Conservation (phyloP, 2,797 vertebrate genomes). For the Bufotes viridis region DNA sequence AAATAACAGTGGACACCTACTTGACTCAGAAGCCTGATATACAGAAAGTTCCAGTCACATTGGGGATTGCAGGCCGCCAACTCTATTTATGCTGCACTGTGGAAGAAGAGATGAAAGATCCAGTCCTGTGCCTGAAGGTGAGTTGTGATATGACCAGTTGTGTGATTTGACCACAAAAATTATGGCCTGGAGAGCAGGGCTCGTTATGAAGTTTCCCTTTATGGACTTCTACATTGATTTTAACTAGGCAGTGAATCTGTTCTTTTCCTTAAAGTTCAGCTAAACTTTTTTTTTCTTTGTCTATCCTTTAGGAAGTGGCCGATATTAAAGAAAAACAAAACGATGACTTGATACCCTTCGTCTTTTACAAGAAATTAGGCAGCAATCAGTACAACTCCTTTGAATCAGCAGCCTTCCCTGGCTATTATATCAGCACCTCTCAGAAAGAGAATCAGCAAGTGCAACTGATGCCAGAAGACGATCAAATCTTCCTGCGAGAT, state of each 20-base stretch:
- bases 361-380: conserved; percentile 31
- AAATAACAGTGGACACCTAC: conserved; percentile 66
- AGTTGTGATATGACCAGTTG: neutral
- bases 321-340: conserved; percentile 17
- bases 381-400: neutral
- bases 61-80: conserved; percentile 63
- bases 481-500: neutral
- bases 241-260: neutral
- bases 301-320: conserved; percentile 29
- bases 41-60: conserved; percentile 50
- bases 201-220: neutral
- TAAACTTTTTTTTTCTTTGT: conserved; percentile 60
- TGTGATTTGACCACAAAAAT: neutral
- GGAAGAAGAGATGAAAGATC: neutral
- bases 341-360: conserved; percentile 11
- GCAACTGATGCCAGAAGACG: neutral
- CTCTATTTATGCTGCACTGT: conserved; percentile 63
- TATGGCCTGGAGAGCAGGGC: neutral
- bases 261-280: neutral
- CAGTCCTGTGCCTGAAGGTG: conserved; percentile 2
- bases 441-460: neutral
- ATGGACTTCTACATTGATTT: neutral
- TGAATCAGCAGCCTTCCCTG: conserved; percentile 23
- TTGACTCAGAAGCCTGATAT: neutral
- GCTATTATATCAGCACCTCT: conserved; percentile 57